Evolutionary conservation across 2,113 vertebrate genomes (phyloP).

Genomic region (Apteryx owenii): DNA sequence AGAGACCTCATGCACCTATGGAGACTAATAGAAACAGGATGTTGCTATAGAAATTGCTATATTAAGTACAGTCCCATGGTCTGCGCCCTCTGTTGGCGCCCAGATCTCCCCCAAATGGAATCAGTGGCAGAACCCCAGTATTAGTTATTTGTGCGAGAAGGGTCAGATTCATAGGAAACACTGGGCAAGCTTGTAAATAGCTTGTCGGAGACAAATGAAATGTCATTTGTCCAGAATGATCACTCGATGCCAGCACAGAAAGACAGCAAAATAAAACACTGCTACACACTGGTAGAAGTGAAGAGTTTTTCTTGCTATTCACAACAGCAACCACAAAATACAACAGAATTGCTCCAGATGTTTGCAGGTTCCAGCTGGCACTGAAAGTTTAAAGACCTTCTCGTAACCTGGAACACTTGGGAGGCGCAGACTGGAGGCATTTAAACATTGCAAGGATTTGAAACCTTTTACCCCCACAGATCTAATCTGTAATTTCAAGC

Average conservation of each 20-base stretch:
- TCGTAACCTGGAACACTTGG: not conserved
- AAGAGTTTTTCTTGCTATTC: not conserved
- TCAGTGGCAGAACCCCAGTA: not conserved
- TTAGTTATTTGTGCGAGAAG: not conserved
- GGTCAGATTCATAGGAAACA: not conserved
- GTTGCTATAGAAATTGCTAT: not conserved
- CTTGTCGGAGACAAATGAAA: not conserved
- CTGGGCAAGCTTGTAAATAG: not conserved
- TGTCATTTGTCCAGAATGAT: not conserved
- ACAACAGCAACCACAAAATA: not conserved
- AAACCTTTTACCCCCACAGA: not conserved
- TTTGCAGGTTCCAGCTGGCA: not conserved
- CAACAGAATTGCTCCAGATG: not conserved
- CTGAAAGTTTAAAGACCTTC: not conserved
- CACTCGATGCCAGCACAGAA: not conserved
- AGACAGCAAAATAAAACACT: not conserved
- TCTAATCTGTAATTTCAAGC: not conserved
- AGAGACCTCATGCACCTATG: not conserved
- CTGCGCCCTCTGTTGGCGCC: not conserved
- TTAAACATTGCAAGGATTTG: not conserved
- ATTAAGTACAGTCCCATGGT: not conserved
- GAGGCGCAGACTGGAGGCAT: not conserved
- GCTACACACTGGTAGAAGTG: not conserved
- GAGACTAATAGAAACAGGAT: not conserved
- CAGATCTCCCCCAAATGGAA: conserved; percentile 6